A percentile compares a stretch with the other conserved stretches of the same genome.
Conservation (phyloP, 2,113 vertebrate genomes). For the Enhydra lutris region DNA sequence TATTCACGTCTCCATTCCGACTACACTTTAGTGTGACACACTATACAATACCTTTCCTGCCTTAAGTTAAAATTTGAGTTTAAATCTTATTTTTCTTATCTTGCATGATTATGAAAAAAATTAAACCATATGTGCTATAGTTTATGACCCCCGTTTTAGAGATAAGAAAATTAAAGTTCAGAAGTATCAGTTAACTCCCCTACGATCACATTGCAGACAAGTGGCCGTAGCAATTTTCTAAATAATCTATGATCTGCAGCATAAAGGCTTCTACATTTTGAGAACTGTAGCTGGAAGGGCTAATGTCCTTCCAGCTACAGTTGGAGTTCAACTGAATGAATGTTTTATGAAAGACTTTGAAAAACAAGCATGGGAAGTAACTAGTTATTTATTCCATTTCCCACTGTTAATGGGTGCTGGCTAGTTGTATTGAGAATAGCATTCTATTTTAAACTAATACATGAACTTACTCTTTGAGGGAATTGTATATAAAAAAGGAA, state of each 20-base stretch:
- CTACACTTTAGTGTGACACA: neutral
- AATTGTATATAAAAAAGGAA: neutral
- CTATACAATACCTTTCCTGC: neutral
- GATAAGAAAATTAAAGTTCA: neutral
- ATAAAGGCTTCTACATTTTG: neutral
- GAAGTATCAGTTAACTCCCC: neutral
- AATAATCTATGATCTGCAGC: neutral
- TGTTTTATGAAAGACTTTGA: neutral
- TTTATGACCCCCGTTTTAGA: neutral
- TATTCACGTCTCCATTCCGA: neutral
- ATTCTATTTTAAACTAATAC: neutral
- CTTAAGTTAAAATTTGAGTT: slow-evolving; percentile 1
- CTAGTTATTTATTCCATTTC: neutral
- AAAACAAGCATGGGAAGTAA: neutral
- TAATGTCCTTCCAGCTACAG: neutral
- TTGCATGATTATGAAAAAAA: neutral
- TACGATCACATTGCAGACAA: neutral
- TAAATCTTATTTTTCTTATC: neutral
- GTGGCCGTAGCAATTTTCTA: neutral
- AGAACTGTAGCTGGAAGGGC: neutral
- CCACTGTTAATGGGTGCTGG: neutral
- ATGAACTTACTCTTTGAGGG: neutral
- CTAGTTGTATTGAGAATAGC: neutral
- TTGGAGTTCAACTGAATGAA: neutral
- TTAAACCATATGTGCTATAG: neutral